These are phyloP conservation scores for Tapirus terrestris DNA, from an alignment of 2,113 vertebrate species.

Conservation along the genomic window DNA sequence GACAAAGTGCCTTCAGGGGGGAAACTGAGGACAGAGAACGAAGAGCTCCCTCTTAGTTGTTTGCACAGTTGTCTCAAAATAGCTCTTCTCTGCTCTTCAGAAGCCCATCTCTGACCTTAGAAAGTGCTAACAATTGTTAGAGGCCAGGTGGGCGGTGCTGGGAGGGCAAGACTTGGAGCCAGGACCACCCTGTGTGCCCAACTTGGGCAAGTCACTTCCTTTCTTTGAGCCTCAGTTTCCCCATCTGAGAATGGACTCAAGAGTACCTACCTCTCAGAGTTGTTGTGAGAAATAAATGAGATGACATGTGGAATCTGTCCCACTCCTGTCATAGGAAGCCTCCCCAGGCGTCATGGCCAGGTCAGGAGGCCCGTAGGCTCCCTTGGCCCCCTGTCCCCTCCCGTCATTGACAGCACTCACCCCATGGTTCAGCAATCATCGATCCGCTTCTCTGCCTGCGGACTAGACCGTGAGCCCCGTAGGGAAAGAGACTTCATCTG, in stretches of 20 bases:
- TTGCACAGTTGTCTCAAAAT: background rate
- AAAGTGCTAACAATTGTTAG: background rate
- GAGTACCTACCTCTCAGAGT: background rate
- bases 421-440: rapidly evolving
- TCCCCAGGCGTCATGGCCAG: rapidly evolving
- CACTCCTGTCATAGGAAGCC: rapidly evolving
- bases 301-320: rapidly evolving
- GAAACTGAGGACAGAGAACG: background rate
- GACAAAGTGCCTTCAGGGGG: background rate
- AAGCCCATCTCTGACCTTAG: background rate
- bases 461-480: rapidly evolving
- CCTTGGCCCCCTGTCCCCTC: background rate
- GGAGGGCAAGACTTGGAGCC: background rate
- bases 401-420: rapidly evolving
- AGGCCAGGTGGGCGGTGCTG: background rate
- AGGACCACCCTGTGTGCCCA: background rate
- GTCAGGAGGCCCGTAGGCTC: background rate
- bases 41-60: background rate
- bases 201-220: background rate
- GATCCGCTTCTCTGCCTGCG: background rate
- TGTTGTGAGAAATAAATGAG: background rate
- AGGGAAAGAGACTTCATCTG: background rate
- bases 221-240: background rate
- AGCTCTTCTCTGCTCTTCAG: background rate
- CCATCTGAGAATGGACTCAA: background rate